phyloP scores from a whole-genome alignment of 1,140 invertebrate genomes.

The Eupristina koningsbergeri region DNA sequence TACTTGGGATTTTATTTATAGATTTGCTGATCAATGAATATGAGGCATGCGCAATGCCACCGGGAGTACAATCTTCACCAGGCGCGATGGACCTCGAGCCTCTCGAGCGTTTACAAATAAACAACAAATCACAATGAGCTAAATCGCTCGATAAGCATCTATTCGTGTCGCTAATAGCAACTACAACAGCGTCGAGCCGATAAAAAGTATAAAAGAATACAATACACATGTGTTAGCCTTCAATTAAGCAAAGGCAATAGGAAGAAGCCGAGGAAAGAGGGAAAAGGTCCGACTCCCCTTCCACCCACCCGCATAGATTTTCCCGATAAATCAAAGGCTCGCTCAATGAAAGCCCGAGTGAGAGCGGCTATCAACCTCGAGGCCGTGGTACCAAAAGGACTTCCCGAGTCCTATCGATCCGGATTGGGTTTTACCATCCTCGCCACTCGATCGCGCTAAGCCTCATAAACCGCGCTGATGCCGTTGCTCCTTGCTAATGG shows the following conservation, averaged over 20 bases:
- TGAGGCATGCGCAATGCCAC: not conserved
- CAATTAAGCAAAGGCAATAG: not conserved
- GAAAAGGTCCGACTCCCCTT: not conserved
- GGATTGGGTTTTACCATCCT: not conserved
- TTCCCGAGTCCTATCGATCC: constrained; percentile 20
- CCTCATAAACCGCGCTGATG: not conserved
- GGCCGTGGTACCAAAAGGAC: constrained; percentile 41
- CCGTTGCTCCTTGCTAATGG: too few species aligned
- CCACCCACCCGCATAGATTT: constrained; percentile 10
- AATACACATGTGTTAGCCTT: constrained; percentile 5
- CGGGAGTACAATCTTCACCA: not conserved
- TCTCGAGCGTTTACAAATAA: not conserved
- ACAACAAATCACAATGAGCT: not conserved
- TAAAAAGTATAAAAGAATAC: not conserved
- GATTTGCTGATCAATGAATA: not conserved
- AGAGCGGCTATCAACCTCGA: constrained; percentile 1
- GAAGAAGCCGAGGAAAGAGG: not conserved
- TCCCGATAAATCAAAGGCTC: constrained; percentile 27
- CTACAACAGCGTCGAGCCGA: not conserved
- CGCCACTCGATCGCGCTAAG: constrained; percentile 3
- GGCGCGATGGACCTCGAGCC: not conserved
- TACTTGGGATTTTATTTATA: not conserved
- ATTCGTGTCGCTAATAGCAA: not conserved
- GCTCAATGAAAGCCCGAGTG: constrained; percentile 19
- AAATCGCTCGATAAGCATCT: not conserved